Conservation (phyloP, 1,140 invertebrate species). For the Rhagoletis zephyria region DNA sequence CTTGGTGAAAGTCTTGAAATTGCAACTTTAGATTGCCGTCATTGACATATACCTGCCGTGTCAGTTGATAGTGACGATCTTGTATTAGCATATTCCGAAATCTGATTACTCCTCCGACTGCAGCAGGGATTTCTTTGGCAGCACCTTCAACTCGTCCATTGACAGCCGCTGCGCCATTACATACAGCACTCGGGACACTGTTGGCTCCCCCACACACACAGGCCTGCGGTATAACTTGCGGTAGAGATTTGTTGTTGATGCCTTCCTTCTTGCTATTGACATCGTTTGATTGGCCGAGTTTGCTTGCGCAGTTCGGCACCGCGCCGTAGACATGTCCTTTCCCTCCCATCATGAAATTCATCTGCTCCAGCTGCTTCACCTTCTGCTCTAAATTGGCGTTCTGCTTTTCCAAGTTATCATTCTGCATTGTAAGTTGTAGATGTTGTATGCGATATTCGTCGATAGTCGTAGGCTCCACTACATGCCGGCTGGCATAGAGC, state of each 20-base stretch:
- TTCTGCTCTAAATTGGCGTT: conserved; percentile 30
- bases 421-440: neutral
- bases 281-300: neutral
- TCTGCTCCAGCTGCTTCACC: conserved; percentile 7
- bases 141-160: neutral
- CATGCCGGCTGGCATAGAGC: neutral
- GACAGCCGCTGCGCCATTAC: no score
- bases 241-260: neutral
- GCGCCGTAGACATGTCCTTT: neutral
- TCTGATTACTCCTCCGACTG: neutral
- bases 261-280: neutral
- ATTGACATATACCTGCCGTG: conserved; percentile 35
- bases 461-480: neutral
- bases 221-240: neutral
- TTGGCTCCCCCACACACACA: neutral
- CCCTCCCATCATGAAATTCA: neutral
- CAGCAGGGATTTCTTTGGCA: neutral
- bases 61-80: conserved; percentile 8
- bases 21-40: conserved; percentile 42
- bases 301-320: neutral
- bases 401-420: conserved; percentile 15
- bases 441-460: neutral
- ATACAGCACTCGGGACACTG: neutral
- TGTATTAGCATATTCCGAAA: neutral
- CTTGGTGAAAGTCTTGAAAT: conserved; percentile 51